Evolutionary conservation across 2,797 vertebrate species (phyloP).

Genomic region (Cuniculus paca): DNA sequence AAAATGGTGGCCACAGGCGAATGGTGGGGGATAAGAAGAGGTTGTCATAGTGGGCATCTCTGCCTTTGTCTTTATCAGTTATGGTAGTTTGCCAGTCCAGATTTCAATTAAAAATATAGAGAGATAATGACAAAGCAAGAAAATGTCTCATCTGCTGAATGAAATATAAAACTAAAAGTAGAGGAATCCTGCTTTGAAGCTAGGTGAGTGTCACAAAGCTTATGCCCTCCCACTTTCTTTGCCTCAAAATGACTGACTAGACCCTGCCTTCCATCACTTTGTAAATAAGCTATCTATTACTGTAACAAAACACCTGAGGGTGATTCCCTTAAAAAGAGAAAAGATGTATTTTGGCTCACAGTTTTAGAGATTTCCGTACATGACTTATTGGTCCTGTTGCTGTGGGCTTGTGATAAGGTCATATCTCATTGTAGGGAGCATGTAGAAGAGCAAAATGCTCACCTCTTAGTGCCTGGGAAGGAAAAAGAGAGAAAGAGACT

Average conservation of each 20-base stretch:
- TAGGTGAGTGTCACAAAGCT: neutral
- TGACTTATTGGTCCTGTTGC: no score
- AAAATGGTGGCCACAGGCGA: neutral
- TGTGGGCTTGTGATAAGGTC: neutral
- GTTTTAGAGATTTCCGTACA: neutral
- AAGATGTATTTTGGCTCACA: neutral
- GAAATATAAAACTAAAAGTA: neutral
- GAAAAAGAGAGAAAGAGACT: neutral
- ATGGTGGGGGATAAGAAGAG: neutral
- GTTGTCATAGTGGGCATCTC: neutral
- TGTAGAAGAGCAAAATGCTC: neutral
- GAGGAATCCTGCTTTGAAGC: neutral
- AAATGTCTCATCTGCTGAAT: neutral
- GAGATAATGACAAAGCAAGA: neutral
- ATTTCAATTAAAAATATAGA: neutral
- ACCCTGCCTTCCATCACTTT: neutral
- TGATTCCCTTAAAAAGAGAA: neutral
- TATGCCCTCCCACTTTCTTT: neutral
- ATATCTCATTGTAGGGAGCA: rapidly evolving
- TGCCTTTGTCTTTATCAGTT: neutral
- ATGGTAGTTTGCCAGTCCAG: neutral
- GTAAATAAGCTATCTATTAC: neutral
- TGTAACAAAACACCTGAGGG: neutral
- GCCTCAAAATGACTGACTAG: neutral
- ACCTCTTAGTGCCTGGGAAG: neutral